These are phyloP conservation scores for Lingula anatina DNA, from an alignment of 2,888 invertebrate species.

Conservation along the genomic window DNA sequence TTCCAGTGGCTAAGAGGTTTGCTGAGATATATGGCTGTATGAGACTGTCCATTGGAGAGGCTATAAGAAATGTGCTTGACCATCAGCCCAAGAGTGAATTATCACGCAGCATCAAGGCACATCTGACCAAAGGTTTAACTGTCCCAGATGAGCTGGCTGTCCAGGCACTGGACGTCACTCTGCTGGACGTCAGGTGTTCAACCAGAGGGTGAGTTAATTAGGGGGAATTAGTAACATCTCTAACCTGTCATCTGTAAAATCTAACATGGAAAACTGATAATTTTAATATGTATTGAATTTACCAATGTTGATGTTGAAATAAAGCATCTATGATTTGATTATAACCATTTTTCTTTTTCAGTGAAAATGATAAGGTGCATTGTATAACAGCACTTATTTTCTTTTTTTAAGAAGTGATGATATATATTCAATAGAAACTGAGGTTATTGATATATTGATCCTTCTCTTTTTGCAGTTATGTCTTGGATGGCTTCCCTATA, in stretches of 20 bases:
- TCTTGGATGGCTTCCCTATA: constrained; percentile 50
- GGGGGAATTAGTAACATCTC: background rate
- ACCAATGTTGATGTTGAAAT: too few species aligned
- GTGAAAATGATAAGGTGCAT: too few species aligned
- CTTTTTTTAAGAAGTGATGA: too few species aligned
- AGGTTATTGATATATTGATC: too few species aligned
- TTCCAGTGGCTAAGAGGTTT: constrained; percentile 50
- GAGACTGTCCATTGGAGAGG: constrained; percentile 50
- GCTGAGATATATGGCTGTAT: constrained; percentile 47
- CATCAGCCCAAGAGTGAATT: constrained; percentile 43
- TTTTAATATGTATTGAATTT: too few species aligned
- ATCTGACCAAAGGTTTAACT: constrained; percentile 36
- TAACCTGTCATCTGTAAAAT: too few species aligned
- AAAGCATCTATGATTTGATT: too few species aligned
- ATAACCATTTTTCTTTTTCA: too few species aligned
- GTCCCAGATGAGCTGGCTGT: constrained; percentile 49
- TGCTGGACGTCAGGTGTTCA: constrained; percentile 48
- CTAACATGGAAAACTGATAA: too few species aligned
- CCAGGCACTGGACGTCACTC: constrained; percentile 40
- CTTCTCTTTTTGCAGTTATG: constrained; percentile 42
- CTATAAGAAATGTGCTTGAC: constrained; percentile 38
- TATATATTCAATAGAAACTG: too few species aligned
- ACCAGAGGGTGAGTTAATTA: constrained; percentile 41
- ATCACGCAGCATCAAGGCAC: constrained; percentile 29
- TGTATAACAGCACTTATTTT: too few species aligned